Evolutionary conservation across 2,888 invertebrate species (phyloP), one percentile per base, ranked within the genome.

Genomic region (Arctia plantaginis): DNA sequence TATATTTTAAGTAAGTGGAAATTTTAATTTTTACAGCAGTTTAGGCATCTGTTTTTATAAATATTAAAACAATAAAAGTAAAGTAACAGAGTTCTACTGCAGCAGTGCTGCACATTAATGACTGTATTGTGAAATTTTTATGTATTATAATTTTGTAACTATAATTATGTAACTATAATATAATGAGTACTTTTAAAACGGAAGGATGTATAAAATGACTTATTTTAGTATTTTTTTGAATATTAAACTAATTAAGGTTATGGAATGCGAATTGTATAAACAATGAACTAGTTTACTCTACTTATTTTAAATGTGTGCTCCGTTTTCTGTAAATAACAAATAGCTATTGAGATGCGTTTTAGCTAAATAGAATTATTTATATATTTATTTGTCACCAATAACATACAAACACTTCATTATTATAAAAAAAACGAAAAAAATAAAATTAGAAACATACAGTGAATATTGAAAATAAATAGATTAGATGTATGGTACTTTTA

Each of bases 131-230:
- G 66, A 27, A 30, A 20, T 27, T n/a, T n/a, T n/a, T n/a, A n/a
- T 65, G 23, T 20, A 65, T 65, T 35, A 39, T 65, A 20, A 18
- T 47, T 30, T 62, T 15, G 18, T 6, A 20, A 30, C 44, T 47
- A 47, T n/a, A 67, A 47, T 47, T 67, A 30, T 47, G 67, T 44
- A 67, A 44, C 20, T 20, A 33, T 66, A 66, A 39, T 66, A 39
- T 35, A 66, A 67, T 47, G 10, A 18, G 30, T 62, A 62, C 62
- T 62, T 62, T 62, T 20, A 68, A 55, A 39, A n/a, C 51, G 33
- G 51, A 55, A 69, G 47, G 33, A 33, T 47, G 13, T 13, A 41
- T 33, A 55, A 44, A 55, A 51, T 69, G 33, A 55, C 27, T 69
- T 47, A 27, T 27, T 30, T 33, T 23, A 20, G 44, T 44, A 23